Base-by-base conservation (phyloP, 2,797 vertebrate species). In the Nothura maculosa region DNA sequence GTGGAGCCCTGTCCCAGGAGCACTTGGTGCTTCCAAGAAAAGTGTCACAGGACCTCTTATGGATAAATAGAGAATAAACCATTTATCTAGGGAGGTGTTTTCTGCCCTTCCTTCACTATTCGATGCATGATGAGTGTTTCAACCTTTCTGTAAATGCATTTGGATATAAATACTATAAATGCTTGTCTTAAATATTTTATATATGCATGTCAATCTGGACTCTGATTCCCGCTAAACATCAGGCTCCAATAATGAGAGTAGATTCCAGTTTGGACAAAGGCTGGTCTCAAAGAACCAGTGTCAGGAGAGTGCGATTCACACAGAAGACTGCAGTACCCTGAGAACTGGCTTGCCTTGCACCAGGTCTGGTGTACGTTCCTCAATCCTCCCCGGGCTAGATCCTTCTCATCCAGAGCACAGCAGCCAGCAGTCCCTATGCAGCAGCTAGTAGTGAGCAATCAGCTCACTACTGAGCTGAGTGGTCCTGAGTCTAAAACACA, bases 241-340 rank as follows among this genome's bases (percentile, higher is more conserved):
- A 34, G 63, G 55, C 60, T 28, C 22, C 75, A 54, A 89, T 0
- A 9, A 79, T 66, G 22, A 64, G 19, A 18, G 28, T 75, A 52
- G 94, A 70, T 78, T 83, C 61, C 32, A 60, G 50, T 57, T 81
- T 89, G 89, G 67, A 8, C 48, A 42, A 89, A 69, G 28, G 48
- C 90, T 87, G 58, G 6, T 81, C 66, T 83, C 60, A 89, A 68
- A 84, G 80, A 89, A 47, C 48, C 6, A 3, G 42, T 9, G 28
- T 30, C 24, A 57, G 47, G 32, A 69, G 67, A 57, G 7, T 0
- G 3, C 67, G 32, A 38, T 70, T 69, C 79, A 52, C 17, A 12
- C 16, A 25, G 61, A 79, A 64, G 42, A 34, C 18, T 80, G 36
- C 52, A 48, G 63, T 82, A 9, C 68, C 48, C 52, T 80, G 70